Evolutionary conservation across 2,888 invertebrate species (phyloP).

Genomic region (Diadegma fenestrale): DNA sequence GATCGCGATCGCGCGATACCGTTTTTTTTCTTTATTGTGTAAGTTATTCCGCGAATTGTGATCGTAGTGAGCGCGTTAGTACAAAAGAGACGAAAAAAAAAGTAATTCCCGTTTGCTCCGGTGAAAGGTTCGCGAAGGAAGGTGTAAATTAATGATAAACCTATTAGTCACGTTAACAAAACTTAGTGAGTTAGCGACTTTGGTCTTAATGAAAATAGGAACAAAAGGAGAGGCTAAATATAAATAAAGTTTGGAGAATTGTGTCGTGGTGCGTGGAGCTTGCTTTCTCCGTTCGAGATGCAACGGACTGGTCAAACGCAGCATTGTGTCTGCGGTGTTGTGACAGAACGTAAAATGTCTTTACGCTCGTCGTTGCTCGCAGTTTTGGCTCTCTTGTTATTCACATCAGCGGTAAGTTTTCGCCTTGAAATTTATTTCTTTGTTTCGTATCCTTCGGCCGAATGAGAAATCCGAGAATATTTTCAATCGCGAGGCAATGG

Average conservation of each 20-base stretch:
- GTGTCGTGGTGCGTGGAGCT: not conserved
- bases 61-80: not conserved
- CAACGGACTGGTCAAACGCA: constrained; percentile 51
- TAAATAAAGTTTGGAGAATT: not conserved
- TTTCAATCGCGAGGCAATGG: not conserved
- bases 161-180: constrained; percentile 35
- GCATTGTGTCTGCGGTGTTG: constrained; percentile 58
- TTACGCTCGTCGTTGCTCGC: constrained; percentile 21
- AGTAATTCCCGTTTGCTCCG: not conserved
- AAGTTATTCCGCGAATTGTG: not conserved
- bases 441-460: not conserved
- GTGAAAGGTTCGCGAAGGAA: constrained; percentile 43
- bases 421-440: not conserved
- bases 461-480: not conserved
- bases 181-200: constrained; percentile 18
- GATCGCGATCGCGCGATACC: not conserved
- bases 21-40: not conserved
- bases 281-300: constrained; percentile 46
- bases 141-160: constrained; percentile 60
- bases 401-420: constrained; percentile 56
- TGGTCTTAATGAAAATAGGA: constrained; percentile 25
- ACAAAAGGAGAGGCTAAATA: constrained; percentile 6
- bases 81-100: not conserved
- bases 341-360: constrained; percentile 62
- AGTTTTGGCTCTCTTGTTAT: constrained; percentile 28